These are phyloP conservation scores for Hydrochoerus hydrochaeris DNA, from an alignment of 2,113 vertebrate species.

Conservation along the genomic window DNA sequence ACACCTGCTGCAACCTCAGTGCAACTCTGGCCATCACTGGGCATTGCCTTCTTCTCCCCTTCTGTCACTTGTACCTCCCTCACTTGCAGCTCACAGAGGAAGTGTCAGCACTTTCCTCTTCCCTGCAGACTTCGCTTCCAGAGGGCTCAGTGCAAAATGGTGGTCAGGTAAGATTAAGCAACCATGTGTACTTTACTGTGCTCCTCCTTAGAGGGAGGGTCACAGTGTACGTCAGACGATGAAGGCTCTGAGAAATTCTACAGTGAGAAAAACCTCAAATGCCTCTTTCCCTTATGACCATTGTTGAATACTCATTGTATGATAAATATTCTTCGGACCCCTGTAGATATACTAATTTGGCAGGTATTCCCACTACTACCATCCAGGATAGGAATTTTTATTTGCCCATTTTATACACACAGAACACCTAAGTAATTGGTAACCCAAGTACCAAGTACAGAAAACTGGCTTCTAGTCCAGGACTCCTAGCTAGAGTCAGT, in stretches of 20 bases:
- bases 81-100: not conserved
- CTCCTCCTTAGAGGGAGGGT: not conserved
- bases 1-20: not conserved
- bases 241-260: not conserved
- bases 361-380: not conserved
- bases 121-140: not conserved
- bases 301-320: not conserved
- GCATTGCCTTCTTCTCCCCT: not conserved
- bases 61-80: not conserved
- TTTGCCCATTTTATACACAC: not conserved
- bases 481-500: not conserved
- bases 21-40: fast-evolving
- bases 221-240: fast-evolving
- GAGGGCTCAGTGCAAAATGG: not conserved
- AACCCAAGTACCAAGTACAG: not conserved
- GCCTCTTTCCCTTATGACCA: not conserved
- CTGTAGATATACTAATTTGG: not conserved
- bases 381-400: not conserved
- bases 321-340: not conserved
- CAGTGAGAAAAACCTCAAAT: not conserved
- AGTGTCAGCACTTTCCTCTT: not conserved
- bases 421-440: not conserved
- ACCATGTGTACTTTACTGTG: not conserved
- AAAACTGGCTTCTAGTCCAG: not conserved
- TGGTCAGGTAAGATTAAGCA: not conserved